Percentiles rank a stretch among this genome's conserved stretches.
Evolutionary conservation across 2,888 invertebrate genomes (phyloP).

Genomic region (Pemphredon lugubris): DNA sequence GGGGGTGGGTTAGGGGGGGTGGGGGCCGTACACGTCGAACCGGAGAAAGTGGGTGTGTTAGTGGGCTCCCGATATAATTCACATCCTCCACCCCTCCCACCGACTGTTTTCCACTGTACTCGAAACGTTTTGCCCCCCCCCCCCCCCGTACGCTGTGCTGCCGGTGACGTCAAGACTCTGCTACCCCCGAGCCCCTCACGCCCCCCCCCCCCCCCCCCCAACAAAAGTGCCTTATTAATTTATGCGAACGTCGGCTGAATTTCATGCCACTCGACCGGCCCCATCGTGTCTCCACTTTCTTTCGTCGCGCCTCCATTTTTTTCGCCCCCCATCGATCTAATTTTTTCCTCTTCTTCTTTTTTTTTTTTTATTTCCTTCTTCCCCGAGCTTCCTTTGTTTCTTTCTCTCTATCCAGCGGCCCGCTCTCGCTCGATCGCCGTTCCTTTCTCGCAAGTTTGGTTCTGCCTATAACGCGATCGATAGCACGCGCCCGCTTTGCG

Average conservation of each 20-base stretch:
- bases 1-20: too few species aligned
- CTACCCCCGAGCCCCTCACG: conserved; percentile 1
- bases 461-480: conserved; percentile 16
- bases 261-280: conserved; percentile 17
- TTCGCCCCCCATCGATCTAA: background rate
- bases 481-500: background rate
- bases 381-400: background rate
- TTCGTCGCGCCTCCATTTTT: background rate
- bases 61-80: conserved; percentile 55
- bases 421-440: background rate
- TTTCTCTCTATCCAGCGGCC: too few species aligned
- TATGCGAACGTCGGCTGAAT: conserved; percentile 53
- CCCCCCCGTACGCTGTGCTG: conserved; percentile 14
- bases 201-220: background rate
- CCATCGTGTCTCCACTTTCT: conserved; percentile 21
- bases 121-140: too few species aligned
- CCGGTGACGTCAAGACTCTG: conserved; percentile 32
- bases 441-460: background rate
- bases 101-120: conserved; percentile 35
- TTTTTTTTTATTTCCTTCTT: background rate
- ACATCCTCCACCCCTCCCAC: conserved; percentile 6
- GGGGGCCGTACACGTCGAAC: conserved; percentile 35
- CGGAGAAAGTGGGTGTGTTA: conserved; percentile 47
- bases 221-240: conserved; percentile 58
- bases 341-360: background rate